phyloP scores from a whole-genome alignment of 2,888 invertebrate genomes.

The Troglohyphantes excavatus region DNA sequence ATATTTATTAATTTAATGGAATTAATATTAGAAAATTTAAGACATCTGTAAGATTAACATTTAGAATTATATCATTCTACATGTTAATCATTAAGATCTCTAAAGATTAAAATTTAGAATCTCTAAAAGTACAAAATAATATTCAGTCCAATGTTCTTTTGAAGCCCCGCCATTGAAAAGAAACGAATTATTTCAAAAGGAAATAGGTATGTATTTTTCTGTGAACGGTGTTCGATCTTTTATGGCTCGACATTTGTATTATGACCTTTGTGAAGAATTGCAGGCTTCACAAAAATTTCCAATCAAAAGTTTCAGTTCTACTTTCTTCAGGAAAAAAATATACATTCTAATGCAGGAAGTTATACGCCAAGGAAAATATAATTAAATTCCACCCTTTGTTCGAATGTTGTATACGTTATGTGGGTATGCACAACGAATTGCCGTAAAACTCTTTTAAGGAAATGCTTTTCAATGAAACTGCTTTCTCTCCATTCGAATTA shows the following conservation, averaged over 20 bases:
- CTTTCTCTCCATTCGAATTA: background rate
- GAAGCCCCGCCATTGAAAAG: no score
- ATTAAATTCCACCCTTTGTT: background rate
- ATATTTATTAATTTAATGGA: no score
- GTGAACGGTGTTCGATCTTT: background rate
- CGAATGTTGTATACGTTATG: background rate
- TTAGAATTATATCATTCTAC: no score
- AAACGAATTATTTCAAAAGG: no score
- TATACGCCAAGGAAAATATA: background rate
- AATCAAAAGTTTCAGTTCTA: background rate
- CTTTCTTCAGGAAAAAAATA: slow-evolving; percentile 1
- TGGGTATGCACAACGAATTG: background rate
- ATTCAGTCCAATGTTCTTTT: no score
- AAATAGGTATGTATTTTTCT: no score
- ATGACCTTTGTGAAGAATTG: background rate
- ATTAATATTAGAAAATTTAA: no score
- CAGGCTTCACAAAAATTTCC: background rate
- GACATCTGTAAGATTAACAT: no score
- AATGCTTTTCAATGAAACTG: background rate
- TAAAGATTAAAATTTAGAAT: no score
- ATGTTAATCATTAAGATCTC: no score
- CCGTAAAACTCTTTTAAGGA: background rate
- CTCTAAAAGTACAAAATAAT: no score
- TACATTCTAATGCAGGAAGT: background rate
- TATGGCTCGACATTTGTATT: no score